Percentiles rank a stretch among this genome's conserved stretches.
These are phyloP conservation scores for Planiliza haematocheilus DNA, from an alignment of 2,113 vertebrate genomes.

Conservation along the genomic window DNA sequence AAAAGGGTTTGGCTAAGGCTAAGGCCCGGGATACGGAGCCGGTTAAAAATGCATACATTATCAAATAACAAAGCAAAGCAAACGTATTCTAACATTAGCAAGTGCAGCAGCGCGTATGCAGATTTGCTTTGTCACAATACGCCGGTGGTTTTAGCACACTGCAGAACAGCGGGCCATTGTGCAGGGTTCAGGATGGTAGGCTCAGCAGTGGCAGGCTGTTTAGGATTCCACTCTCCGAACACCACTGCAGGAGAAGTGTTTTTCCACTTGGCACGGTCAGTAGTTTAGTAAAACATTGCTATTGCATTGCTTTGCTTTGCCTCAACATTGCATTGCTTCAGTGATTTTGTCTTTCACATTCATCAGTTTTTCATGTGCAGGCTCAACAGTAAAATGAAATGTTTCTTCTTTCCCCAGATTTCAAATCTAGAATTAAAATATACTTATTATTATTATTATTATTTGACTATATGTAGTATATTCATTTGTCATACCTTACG, in stretches of 20 bases:
- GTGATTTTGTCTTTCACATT: too few species aligned
- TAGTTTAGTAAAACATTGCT: conserved; percentile 1
- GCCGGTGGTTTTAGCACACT: neutral
- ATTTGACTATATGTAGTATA: too few species aligned
- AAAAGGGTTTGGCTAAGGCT: neutral
- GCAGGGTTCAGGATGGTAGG: neutral
- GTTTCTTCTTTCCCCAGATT: neutral
- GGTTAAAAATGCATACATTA: neutral
- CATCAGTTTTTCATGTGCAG: too few species aligned
- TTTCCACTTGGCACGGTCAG: neutral
- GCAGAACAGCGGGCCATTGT: conserved; percentile 8
- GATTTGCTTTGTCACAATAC: neutral
- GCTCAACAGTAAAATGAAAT: too few species aligned
- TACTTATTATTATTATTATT: too few species aligned
- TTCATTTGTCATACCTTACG: conserved; percentile 6
- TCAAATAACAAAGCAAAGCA: neutral
- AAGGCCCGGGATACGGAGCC: too few species aligned
- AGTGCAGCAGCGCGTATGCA: conserved; percentile 9
- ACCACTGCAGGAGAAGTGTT: neutral
- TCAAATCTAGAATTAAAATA: neutral
- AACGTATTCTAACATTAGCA: conserved; percentile 2
- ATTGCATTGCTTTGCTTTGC: too few species aligned
- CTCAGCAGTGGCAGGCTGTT: neutral
- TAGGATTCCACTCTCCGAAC: conserved; percentile 1
- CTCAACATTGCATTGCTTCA: too few species aligned